These are phyloP conservation scores for Heterocephalus glaber DNA, from an alignment of 2,113 vertebrate species.

Conservation along the genomic window DNA sequence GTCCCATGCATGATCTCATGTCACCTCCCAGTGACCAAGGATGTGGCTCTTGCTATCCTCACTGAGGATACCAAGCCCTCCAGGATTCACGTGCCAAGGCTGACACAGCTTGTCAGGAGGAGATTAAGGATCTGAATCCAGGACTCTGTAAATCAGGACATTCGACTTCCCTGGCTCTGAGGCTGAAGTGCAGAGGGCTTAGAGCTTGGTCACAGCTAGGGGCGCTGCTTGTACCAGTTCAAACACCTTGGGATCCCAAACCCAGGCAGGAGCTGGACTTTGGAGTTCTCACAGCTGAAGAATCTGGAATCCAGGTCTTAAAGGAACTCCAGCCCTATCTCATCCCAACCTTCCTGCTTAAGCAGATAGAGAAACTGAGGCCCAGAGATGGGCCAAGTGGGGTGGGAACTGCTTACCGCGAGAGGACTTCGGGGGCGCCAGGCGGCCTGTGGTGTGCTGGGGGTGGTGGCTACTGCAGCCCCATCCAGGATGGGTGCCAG, in stretches of 20 bases:
- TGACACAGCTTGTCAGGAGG: neutral
- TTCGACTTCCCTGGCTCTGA: neutral
- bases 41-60: neutral
- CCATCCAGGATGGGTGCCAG: slow-evolving; percentile 90
- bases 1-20: neutral
- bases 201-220: neutral
- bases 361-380: neutral
- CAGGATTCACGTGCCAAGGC: neutral
- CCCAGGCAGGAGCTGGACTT: neutral
- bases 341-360: neutral
- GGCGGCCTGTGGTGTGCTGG: neutral
- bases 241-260: neutral
- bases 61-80: neutral
- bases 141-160: neutral
- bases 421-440: slow-evolving; percentile 54
- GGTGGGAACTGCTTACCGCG: slow-evolving; percentile 58
- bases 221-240: neutral
- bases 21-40: neutral
- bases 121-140: neutral
- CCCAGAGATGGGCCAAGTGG: neutral
- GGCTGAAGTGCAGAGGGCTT: neutral
- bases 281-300: neutral
- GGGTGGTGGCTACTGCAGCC: slow-evolving; percentile 10
- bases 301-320: neutral
- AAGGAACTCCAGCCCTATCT: neutral